Conservation (phyloP, 2,113 vertebrate species). For the Cebus imitator region DNA sequence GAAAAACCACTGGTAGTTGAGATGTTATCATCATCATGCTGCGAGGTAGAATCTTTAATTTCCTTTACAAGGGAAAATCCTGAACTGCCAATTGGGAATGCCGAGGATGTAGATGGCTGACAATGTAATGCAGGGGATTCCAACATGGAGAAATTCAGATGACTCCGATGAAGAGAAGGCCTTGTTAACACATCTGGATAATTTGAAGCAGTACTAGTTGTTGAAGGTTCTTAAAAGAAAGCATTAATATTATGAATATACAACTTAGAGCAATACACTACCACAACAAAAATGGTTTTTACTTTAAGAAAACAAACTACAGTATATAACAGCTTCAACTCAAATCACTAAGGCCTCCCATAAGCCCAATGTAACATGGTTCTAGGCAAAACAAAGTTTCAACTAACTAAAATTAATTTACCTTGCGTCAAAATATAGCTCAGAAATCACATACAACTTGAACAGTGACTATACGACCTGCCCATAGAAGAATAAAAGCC, state of each 20-base stretch:
- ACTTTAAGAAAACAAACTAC: conserved; percentile 63
- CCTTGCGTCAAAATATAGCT: background rate
- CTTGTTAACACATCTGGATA: conserved; percentile 93
- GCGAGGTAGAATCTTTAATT: conserved; percentile 98
- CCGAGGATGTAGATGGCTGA: conserved; percentile 94
- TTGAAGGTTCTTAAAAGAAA: conserved; percentile 89
- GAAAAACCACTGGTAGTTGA: conserved; percentile 99
- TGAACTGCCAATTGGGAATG: conserved; percentile 90
- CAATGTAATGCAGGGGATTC: conserved; percentile 88
- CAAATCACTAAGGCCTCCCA: conserved; percentile 64
- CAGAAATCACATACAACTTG: background rate
- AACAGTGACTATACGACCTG: background rate
- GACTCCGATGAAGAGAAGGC: conserved; percentile 94
- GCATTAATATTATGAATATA: conserved; percentile 58
- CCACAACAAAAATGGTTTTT: conserved; percentile 42
- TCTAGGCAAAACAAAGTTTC: conserved; percentile 70
- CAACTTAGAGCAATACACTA: background rate
- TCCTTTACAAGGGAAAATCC: conserved; percentile 94
- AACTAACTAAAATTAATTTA: background rate
- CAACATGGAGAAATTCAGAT: conserved; percentile 90
- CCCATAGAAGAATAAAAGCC: background rate
- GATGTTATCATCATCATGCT: conserved; percentile 99
- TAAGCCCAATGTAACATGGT: conserved; percentile 73
- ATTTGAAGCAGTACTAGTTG: conserved; percentile 92
- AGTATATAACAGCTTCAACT: background rate